Conservation (phyloP, 2,888 invertebrate genomes). For the Prosapia bicincta region DNA sequence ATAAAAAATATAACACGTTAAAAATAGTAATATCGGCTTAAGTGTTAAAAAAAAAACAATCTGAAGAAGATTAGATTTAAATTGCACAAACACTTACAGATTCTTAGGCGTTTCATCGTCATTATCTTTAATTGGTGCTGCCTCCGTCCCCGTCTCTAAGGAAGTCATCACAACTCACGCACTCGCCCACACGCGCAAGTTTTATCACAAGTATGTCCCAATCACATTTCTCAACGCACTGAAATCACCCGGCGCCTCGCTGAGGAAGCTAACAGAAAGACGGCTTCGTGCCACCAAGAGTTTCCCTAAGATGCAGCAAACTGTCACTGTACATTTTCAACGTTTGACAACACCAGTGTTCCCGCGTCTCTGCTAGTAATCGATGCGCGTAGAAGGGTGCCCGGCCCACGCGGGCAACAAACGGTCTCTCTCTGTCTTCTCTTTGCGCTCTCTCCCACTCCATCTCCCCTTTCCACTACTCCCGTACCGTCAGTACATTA, state of each 20-base stretch:
- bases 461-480: neutral
- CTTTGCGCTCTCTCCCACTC: neutral
- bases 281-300: neutral
- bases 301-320: neutral
- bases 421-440: neutral
- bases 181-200: conserved; percentile 18
- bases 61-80: too few relatives aligned
- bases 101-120: conserved; percentile 21
- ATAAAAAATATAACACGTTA: too few relatives aligned
- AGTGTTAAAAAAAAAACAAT: too few relatives aligned
- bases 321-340: neutral
- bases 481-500: too few relatives aligned
- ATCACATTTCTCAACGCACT: neutral
- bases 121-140: conserved; percentile 6
- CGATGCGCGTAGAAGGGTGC: neutral
- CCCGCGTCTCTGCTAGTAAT: neutral
- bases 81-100: conserved; percentile 22
- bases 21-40: too few relatives aligned
- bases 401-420: neutral
- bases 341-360: neutral
- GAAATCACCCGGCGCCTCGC: neutral
- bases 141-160: neutral
- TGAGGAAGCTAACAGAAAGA: neutral
- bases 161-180: conserved; percentile 21
- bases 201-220: neutral